A percentile compares a stretch with the other conserved stretches of the same genome.
Evolutionary conservation across 2,797 vertebrate species (phyloP).

Genomic region (Diglossa cyanea): DNA sequence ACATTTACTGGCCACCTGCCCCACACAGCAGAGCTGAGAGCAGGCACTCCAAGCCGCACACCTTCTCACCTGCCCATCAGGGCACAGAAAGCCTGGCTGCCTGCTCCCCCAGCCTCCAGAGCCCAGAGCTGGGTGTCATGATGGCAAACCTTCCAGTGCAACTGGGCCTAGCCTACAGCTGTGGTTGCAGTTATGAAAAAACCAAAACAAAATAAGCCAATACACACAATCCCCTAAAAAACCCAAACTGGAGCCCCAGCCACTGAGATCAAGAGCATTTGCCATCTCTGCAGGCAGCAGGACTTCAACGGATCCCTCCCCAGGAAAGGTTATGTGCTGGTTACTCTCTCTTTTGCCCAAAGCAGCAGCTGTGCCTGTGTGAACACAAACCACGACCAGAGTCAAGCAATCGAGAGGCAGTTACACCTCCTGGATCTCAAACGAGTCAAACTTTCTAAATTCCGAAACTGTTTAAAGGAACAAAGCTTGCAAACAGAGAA

Average conservation of each 20-base stretch:
- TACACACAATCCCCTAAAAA: not conserved
- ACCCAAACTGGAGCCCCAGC: rapidly evolving
- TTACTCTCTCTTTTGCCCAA: not conserved
- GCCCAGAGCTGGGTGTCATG: not conserved
- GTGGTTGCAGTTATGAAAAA: not conserved
- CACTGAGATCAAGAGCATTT: not conserved
- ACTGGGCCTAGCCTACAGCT: not conserved
- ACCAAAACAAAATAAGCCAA: not conserved
- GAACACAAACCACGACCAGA: not conserved
- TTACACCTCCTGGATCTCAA: not conserved
- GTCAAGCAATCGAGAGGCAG: not conserved
- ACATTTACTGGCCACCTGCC: not conserved
- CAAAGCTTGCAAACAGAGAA: not conserved
- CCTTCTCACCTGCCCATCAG: not conserved
- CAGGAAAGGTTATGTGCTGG: not conserved
- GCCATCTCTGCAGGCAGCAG: not conserved
- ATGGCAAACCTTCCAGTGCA: not conserved
- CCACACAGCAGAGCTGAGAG: not conserved
- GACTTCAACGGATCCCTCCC: not conserved
- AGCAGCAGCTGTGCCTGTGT: not conserved
- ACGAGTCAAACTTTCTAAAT: not conserved
- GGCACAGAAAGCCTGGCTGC: not conserved
- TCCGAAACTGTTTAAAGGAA: not conserved
- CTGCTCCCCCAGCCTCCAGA: not conserved
- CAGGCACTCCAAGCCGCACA: not conserved